phyloP scores from a whole-genome alignment of 2,888 invertebrate genomes.

The Acanthosepion pharaonis region DNA sequence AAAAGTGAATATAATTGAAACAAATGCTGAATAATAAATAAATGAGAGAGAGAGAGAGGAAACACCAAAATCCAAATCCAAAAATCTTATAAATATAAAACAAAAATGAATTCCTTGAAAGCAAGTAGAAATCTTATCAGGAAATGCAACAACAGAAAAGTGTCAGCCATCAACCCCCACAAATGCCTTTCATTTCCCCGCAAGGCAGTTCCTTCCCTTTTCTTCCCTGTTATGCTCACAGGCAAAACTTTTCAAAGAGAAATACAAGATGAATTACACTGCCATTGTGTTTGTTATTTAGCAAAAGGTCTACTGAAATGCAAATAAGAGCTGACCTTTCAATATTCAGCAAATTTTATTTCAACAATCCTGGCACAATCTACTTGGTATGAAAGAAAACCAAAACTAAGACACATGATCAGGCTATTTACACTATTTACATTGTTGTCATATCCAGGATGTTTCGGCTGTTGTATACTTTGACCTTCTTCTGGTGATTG shows the following conservation, averaged over 20 bases:
- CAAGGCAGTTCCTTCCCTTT: background rate
- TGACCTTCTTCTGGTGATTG: too few species aligned
- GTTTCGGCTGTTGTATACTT: too few species aligned
- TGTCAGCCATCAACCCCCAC: background rate
- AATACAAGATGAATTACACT: background rate
- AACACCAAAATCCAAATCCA: too few species aligned
- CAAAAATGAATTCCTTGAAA: background rate
- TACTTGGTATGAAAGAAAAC: too few species aligned
- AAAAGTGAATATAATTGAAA: too few species aligned
- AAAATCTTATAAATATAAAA: too few species aligned
- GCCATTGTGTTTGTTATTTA: background rate
- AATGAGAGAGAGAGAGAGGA: too few species aligned
- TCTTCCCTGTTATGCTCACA: background rate
- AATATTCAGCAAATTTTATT: background rate
- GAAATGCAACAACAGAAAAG: background rate
- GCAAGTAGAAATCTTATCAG: background rate
- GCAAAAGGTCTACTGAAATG: background rate
- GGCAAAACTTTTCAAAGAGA: background rate
- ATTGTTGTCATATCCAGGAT: too few species aligned
- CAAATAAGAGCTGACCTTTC: background rate
- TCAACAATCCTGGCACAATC: too few species aligned
- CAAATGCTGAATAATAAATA: too few species aligned
- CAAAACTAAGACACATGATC: too few species aligned
- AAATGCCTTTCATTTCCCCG: background rate
- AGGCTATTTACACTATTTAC: too few species aligned